These are phyloP conservation scores for Apomyelois bistriatella DNA, from an alignment of 2,888 invertebrate species.

Conservation along the genomic window DNA sequence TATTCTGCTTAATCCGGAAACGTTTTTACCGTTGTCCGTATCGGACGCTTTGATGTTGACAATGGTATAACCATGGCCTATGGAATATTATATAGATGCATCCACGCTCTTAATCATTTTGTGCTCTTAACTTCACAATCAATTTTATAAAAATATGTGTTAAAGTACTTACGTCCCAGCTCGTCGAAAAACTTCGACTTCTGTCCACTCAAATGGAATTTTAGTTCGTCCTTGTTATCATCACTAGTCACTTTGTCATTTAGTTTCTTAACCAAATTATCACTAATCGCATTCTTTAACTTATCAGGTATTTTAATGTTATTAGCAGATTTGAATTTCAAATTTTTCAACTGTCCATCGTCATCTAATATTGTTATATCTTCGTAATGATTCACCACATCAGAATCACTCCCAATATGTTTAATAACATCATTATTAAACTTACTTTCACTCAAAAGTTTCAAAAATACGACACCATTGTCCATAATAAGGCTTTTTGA, in stretches of 20 bases:
- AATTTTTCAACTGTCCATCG: slow-evolving; percentile 54
- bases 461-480: slow-evolving; percentile 35
- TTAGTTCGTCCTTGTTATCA: slow-evolving; percentile 21
- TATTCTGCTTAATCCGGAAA: too few species aligned
- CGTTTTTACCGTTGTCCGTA: too few species aligned
- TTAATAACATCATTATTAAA: slow-evolving; percentile 44
- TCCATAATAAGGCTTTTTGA: slow-evolving; percentile 44
- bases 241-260: slow-evolving; percentile 15
- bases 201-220: slow-evolving; percentile 29
- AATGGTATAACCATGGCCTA: too few species aligned
- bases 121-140: too few species aligned
- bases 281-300: slow-evolving; percentile 29
- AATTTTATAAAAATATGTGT: too few species aligned
- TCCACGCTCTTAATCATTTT: too few species aligned
- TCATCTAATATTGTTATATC: slow-evolving; percentile 62
- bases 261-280: slow-evolving; percentile 23
- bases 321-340: slow-evolving; percentile 55
- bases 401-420: slow-evolving; percentile 38
- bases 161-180: slow-evolving; percentile 82
- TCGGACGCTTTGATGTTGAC: too few species aligned
- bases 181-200: slow-evolving; percentile 85
- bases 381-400: slow-evolving; percentile 54
- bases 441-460: slow-evolving; percentile 44
- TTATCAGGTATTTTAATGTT: slow-evolving; percentile 33
- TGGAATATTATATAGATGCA: too few species aligned